A percentile compares a stretch with the other conserved stretches of the same genome.
phyloP scores from a whole-genome alignment of 2,888 invertebrate species.

The Torymus aiolomorphi region DNA sequence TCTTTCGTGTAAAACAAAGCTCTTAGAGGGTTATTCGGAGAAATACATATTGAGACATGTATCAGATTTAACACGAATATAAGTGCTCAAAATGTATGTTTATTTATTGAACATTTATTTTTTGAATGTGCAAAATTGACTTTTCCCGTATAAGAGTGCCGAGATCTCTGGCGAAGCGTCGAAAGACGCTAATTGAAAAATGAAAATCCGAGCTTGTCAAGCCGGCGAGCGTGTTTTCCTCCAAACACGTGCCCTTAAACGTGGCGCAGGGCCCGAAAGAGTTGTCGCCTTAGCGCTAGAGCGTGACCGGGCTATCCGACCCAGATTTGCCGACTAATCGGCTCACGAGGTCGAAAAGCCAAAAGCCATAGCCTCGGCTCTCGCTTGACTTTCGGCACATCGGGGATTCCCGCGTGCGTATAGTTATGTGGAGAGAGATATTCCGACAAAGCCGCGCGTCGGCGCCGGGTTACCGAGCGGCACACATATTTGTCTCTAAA shows the following conservation, averaged over 20 bases:
- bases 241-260: slow-evolving; percentile 16
- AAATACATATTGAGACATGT: too few relatives aligned
- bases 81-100: too few relatives aligned
- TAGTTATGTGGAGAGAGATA: neutral
- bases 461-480: neutral
- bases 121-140: neutral
- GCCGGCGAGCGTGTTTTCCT: slow-evolving; percentile 18
- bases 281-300: too few relatives aligned
- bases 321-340: slow-evolving; percentile 48
- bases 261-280: neutral
- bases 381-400: neutral
- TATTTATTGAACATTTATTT: too few relatives aligned
- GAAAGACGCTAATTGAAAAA: slow-evolving; percentile 31
- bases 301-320: slow-evolving; percentile 14
- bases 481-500: slow-evolving; percentile 64
- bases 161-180: neutral
- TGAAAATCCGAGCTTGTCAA: slow-evolving; percentile 26
- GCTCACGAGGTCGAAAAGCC: slow-evolving; percentile 34
- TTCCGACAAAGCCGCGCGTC: slow-evolving; percentile 7
- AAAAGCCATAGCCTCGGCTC: neutral
- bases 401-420: neutral
- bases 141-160: neutral
- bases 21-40: too few relatives aligned
- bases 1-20: too few relatives aligned
- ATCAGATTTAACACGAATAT: too few relatives aligned